These are phyloP conservation scores for Oriolus oriolus DNA, from an alignment of 2,113 vertebrate species.

Conservation along the genomic window DNA sequence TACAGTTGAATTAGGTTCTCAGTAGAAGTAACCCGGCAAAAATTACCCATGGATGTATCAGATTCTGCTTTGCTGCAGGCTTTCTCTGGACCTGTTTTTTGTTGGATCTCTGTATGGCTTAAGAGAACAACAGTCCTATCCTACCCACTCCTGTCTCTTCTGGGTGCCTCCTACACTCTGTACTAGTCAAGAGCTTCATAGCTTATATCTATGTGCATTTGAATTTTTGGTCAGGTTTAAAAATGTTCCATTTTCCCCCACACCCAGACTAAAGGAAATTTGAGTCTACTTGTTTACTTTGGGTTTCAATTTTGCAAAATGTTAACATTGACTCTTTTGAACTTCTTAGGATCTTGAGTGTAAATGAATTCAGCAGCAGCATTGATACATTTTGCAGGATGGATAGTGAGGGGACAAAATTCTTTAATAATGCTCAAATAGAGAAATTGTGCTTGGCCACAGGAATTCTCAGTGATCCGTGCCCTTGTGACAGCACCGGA, in stretches of 20 bases:
- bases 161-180: not conserved
- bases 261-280: not conserved
- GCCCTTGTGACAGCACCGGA: not conserved
- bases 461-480: not conserved
- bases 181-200: not conserved
- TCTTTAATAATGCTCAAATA: not conserved
- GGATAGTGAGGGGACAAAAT: not conserved
- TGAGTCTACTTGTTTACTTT: not conserved
- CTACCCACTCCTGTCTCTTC: not conserved
- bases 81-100: not conserved
- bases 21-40: not conserved
- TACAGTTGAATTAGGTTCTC: not conserved
- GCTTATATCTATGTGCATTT: not conserved
- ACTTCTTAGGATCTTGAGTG: not conserved
- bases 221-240: not conserved
- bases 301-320: not conserved
- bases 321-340: not conserved
- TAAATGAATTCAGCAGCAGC: not conserved
- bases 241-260: not conserved
- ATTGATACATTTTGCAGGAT: accelerated
- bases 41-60: not conserved
- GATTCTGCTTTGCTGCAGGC: not conserved
- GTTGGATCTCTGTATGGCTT: not conserved
- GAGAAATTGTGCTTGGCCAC: not conserved
- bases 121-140: not conserved